Base-by-base conservation (phyloP, 2,888 invertebrate species). In the Stegophylla sp. region DNA sequence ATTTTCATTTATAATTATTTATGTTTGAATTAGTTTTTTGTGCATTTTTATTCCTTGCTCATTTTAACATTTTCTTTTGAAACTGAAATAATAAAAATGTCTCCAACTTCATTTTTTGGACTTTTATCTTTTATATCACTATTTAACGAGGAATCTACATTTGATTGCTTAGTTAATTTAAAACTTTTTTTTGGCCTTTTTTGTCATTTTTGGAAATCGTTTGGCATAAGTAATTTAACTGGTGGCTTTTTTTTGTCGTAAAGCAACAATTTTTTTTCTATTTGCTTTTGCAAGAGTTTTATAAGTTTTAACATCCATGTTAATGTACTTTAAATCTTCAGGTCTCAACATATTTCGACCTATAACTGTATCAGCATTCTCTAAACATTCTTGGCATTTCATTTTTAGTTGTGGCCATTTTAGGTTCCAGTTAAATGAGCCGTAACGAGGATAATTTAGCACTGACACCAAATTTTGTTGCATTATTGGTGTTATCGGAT, bases 361-460 rank as follows among this genome's bases (percentile, higher is more conserved):
- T 9, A 79, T 10, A 0, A 79, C 41, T 13, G 13, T 0, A n/a
- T 79, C 79, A 0, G 84, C 84, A 20, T 84, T 83, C 82, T 89
- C 88, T 51, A 90, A 85, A 84, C 90, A 90, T 83, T 88, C 87
- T 82, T 89, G 87, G 85, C 90, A 91, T n/a, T 76, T 41, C 3
- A n/a, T 45, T 43, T 82, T 83, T 23, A 83, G 28, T 20, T 82
- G 82, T 82, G 86, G 86, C 90, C 91, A 91, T 53, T 89, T 88
- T 15, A 91, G 87, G 77, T 90, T 89, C 93, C 93, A 93, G 9
- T 90, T 91, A 1, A 93, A 88, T 64, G 91, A 89, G 85, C 92
- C 92, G 83, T 92, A 90, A 69, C 93, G 87, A 0, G 92, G 92
- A 84, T 92, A 91, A 71, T 91, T 91, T 20, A 93, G 86, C 81